Percentiles rank a stretch among this genome's conserved stretches.
Conservation (phyloP, 2,797 vertebrate species). For the Myripristis murdjan region DNA sequence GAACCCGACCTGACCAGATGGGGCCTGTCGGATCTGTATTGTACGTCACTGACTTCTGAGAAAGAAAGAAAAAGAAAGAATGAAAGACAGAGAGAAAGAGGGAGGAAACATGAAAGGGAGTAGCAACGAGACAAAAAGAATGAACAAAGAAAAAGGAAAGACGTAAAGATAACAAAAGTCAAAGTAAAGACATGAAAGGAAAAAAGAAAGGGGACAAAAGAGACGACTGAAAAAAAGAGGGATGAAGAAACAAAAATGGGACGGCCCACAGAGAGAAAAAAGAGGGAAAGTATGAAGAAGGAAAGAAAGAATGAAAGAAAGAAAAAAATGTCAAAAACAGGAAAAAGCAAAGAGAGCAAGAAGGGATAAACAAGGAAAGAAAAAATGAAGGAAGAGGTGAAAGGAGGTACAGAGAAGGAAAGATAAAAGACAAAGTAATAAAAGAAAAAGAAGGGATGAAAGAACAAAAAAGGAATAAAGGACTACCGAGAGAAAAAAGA, state of each 20-base stretch:
- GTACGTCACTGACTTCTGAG: too few relatives aligned
- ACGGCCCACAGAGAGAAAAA: neutral
- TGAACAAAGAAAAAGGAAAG: neutral
- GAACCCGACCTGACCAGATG: too few relatives aligned
- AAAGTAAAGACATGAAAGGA: neutral
- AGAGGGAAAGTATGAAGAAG: neutral
- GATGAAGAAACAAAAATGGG: neutral
- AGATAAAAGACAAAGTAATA: neutral
- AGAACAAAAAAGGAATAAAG: neutral
- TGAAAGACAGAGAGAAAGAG: neutral
- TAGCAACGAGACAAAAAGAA: neutral
- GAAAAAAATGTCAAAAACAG: too few relatives aligned
- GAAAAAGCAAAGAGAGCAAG: too few relatives aligned
- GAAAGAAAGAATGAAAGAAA: too few relatives aligned
- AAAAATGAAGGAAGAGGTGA: neutral
- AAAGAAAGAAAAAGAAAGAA: too few relatives aligned
- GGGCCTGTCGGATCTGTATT: too few relatives aligned
- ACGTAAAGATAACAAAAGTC: neutral
- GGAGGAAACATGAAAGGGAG: neutral
- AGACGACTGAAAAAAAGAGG: neutral
- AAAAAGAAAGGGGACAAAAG: neutral
- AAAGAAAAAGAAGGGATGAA: neutral
- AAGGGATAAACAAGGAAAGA: too few relatives aligned
- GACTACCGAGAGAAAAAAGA: neutral
- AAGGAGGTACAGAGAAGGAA: neutral